Evolutionary conservation across 53 echinoderm and acorn worm species (phyloP).

Genomic region (Holothuria scabra): DNA sequence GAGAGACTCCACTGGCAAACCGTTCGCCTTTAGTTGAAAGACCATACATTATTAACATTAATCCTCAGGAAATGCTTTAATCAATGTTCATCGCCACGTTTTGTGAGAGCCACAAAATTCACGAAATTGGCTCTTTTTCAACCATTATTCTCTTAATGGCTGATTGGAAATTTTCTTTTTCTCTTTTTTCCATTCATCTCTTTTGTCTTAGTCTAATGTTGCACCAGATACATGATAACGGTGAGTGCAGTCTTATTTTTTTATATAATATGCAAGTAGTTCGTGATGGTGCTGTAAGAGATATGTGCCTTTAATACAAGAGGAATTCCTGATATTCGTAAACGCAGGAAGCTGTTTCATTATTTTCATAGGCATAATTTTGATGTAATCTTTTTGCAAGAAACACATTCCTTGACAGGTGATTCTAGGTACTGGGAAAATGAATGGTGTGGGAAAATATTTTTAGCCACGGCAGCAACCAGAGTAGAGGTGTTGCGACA

Average conservation of each 20-base stretch:
- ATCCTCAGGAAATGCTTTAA: no score
- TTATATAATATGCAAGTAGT: neutral
- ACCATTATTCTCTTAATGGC: neutral
- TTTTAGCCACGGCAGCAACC: neutral
- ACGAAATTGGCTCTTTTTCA: neutral
- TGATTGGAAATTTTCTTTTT: neutral
- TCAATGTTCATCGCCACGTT: no score
- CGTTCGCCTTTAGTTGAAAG: no score
- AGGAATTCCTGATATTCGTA: neutral
- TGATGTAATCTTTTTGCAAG: neutral
- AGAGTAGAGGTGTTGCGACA: neutral
- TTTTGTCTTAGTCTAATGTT: neutral
- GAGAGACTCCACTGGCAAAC: neutral
- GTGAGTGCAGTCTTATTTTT: neutral
- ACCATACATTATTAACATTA: no score
- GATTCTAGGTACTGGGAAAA: neutral
- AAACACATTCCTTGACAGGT: neutral
- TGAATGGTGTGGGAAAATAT: no score
- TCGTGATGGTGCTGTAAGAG: neutral
- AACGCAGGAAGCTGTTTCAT: conserved; percentile 1
- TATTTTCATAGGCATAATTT: no score
- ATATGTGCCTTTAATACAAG: neutral
- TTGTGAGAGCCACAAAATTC: no score
- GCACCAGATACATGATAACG: no score
- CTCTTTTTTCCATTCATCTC: conserved; percentile 5